These are phyloP conservation scores for Philopedon plagiatum DNA, from an alignment of 2,888 invertebrate species.

Conservation along the genomic window DNA sequence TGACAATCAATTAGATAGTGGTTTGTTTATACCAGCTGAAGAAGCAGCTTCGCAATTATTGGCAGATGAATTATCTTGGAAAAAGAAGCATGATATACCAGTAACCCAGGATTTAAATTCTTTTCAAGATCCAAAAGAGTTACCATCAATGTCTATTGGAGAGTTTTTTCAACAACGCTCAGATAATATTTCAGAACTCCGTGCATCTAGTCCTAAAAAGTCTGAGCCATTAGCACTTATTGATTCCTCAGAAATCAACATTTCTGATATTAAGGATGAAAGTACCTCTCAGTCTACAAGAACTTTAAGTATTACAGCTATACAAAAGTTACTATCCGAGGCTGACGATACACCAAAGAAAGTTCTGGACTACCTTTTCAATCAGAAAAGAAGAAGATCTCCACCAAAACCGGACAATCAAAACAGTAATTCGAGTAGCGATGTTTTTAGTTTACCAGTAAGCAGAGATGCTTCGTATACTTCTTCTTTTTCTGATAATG, in stretches of 20 bases:
- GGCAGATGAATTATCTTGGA: constrained; percentile 68
- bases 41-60: constrained; percentile 65
- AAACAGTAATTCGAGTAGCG: constrained; percentile 12
- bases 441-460: constrained; percentile 47
- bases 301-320: constrained; percentile 58
- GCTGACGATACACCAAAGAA: constrained; percentile 54
- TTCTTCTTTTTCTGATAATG: constrained; percentile 55
- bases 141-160: constrained; percentile 64
- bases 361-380: constrained; percentile 29
- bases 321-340: constrained; percentile 50
- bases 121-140: constrained; percentile 32
- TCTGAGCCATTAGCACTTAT: constrained; percentile 59
- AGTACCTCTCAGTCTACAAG: constrained; percentile 27
- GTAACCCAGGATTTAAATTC: constrained; percentile 43
- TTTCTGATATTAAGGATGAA: constrained; percentile 8
- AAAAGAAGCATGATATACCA: constrained; percentile 61
- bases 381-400: constrained; percentile 17
- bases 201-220: constrained; percentile 52
- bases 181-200: constrained; percentile 64
- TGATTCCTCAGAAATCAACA: constrained; percentile 47
- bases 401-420: neutral
- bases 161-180: constrained; percentile 69
- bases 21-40: constrained; percentile 62
- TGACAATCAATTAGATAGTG: constrained; percentile 47
- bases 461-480: constrained; percentile 57